A percentile compares a stretch with the other conserved stretches of the same genome.
These are phyloP conservation scores for Zeus faber DNA, from an alignment of 2,113 vertebrate genomes.

Conservation along the genomic window DNA sequence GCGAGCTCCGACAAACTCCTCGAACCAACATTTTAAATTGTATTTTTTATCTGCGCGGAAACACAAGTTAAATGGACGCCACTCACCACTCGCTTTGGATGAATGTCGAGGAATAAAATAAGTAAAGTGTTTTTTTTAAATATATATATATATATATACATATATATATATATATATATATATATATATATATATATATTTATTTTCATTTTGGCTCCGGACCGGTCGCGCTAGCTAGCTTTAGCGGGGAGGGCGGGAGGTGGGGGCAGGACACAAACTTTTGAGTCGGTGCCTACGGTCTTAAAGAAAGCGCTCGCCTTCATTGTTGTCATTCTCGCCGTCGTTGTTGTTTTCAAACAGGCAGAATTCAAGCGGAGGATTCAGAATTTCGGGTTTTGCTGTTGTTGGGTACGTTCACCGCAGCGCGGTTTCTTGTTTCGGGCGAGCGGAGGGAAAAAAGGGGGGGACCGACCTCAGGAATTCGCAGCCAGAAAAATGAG, in stretches of 20 bases:
- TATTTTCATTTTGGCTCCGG: conserved; percentile 3
- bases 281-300: conserved; percentile 22
- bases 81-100: background rate
- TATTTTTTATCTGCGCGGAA: too few relatives aligned
- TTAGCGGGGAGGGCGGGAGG: too few relatives aligned
- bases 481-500: conserved; percentile 31
- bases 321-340: conserved; percentile 4
- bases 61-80: conserved; percentile 17
- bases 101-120: too few relatives aligned
- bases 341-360: background rate
- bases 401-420: too few relatives aligned
- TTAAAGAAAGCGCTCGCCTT: conserved; percentile 4
- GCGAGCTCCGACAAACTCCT: conserved; percentile 12
- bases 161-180: too few relatives aligned
- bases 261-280: conserved; percentile 38
- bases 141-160: too few relatives aligned
- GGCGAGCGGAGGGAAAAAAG: too few relatives aligned
- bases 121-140: too few relatives aligned
- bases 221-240: conserved; percentile 27
- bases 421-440: too few relatives aligned
- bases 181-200: too few relatives aligned
- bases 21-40: conserved; percentile 19
- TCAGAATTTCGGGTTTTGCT: too few relatives aligned
- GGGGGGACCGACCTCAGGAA: conserved; percentile 35
- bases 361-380: too few relatives aligned